Base-by-base conservation (phyloP, 2,113 vertebrate genomes). In the Leucopternis melanops region DNA sequence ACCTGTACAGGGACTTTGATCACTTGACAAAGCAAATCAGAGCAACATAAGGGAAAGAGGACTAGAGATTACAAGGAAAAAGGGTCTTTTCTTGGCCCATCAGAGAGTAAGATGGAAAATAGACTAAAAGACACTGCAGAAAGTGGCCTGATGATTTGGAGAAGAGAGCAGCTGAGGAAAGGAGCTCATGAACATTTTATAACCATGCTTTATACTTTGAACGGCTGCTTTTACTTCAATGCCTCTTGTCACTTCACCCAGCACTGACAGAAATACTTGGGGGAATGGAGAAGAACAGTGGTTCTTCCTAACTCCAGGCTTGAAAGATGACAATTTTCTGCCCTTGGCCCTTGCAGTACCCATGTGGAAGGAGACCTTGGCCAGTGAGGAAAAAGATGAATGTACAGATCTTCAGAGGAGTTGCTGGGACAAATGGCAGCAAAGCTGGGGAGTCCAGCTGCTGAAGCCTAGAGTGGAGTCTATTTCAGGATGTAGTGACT, bases 21-120 rank as follows among this genome's bases (percentile, higher is more conserved):
- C 95, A 95, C 96, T 97, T 95, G 91, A 97, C 91, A 97, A 95
- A 97, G 91, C 91, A 96, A 65, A 97, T 96, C 94, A 97, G 91
- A 97, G 87, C 72, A 94, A 89, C 32, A 84, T 57, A 86, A 89
- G 77, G 47, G 44, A 92, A 88, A 93, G 85, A 95, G 65, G 22
- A 93, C 74, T 88, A 57, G 90, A 81, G 61, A 95, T 62, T 86
- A 83, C 58, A 92, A 85, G 58, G 4, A 88, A 88, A 91, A 89
- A 81, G 19, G 55, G 61, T 36, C 45, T 92, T 96, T 92, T 94
- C 67, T 86, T 81, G 86, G 94, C 83, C 81, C 81, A 93, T 89
- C 89, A 75, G 74, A 91, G 52, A 79, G 47, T 71, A 81, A 94
- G 77, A 85, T 61, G 69, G 89, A 91, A 94, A 95, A 95, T 7